Evolutionary conservation across 1,140 invertebrate species (phyloP), one percentile per base, ranked within the genome.

Genomic region (Brachionus rubens): DNA sequence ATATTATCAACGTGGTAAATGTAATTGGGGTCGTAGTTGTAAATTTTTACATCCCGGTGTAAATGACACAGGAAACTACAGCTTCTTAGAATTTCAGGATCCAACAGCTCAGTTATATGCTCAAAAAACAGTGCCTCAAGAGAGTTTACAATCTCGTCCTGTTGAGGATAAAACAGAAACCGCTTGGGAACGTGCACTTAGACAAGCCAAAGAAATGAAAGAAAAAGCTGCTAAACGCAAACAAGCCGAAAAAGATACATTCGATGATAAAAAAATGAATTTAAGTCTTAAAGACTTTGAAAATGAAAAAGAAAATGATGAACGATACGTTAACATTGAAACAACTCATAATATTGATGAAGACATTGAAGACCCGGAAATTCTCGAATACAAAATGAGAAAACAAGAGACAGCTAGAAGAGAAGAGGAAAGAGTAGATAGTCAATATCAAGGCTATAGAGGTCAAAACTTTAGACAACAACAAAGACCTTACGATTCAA

Each of bases 191-290:
- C 30, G 72, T 9, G 72, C 43, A 5, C 24, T 75, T 5, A 12
- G 72, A n/a, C 30, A 33, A 21, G 50, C 48, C n/a, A 75, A 75
- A 40, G 68, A 72, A 54, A 72, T 72, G 68, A 72, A 72, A 41
- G 68, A 72, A 50, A 72, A 54, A 33, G 24, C 68, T 21, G 4
- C 30, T 4, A 50, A 40, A 16, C 43, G 68, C 1, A 72, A 72
- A 50, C 68, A 72, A 54, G 9, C 36, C n/a, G 68, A 72, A 30
- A 72, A 72, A 40, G 68, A 72, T 24, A 43, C 48, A 10, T 72
- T 72, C 33, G 28, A 50, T 50, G 68, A 72, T 36, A 72, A 72
- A 72, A 72, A 72, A 41, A 72, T 72, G 68, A 72, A 72, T 24
- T 52, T 72, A 41, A 72, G 68, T 48, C 33, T 72, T 33, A 72